Percentiles rank a stretch among this genome's conserved stretches.
phyloP scores from a whole-genome alignment of 2,888 invertebrate genomes.

The Uropetala carovei region DNA sequence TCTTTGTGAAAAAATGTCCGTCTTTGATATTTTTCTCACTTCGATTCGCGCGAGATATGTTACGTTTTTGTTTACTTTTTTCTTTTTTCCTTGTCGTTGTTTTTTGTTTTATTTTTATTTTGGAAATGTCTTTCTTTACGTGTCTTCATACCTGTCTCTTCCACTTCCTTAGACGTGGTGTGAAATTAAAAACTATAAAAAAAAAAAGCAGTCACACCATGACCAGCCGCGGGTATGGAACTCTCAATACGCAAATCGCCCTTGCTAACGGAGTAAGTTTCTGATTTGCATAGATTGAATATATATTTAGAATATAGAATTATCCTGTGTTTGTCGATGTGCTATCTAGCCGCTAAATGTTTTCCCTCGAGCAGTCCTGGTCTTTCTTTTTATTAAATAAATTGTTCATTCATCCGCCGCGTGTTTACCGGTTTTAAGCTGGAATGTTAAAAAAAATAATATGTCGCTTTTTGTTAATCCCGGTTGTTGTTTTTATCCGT shows the following conservation, averaged over 20 bases:
- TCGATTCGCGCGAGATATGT: no score
- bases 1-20: no score
- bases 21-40: no score
- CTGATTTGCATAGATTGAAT: not conserved
- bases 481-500: no score
- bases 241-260: conserved; percentile 67
- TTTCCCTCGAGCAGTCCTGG: not conserved
- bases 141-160: not conserved
- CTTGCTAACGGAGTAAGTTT: conserved; percentile 67
- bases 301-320: not conserved
- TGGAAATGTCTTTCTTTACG: not conserved
- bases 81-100: not conserved
- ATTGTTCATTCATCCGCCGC: not conserved
- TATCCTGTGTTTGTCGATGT: not conserved
- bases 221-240: conserved; percentile 66
- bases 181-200: conserved; percentile 1
- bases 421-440: no score
- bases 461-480: no score
- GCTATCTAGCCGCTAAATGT: not conserved
- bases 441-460: no score
- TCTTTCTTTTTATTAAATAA: no score
- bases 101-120: not conserved
- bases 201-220: not conserved
- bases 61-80: no score
- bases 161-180: not conserved